Evolutionary conservation across 2,888 invertebrate species (phyloP), one percentile per base, ranked within the genome.

Genomic region (Cabera pusaria): DNA sequence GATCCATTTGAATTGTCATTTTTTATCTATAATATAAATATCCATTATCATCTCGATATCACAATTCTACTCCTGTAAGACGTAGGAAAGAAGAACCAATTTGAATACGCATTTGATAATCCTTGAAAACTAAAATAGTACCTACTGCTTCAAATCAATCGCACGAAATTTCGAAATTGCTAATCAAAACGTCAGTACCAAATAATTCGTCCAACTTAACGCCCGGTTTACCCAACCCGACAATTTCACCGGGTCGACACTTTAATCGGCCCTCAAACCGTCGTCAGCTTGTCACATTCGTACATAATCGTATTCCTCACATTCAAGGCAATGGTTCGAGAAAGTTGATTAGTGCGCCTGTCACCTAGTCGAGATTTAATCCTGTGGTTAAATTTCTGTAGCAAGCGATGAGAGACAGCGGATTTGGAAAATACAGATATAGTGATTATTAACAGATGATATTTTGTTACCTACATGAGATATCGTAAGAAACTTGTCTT

Each of bases 261-360:
- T 69, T 82, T 84, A 85, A 86, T 86, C 81, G 81, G 49, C 64
- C 62, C 64, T 80, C 72, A 79, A 79, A 61, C 82, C 74, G 74
- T 85, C 83, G 70, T 72, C 85, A 80, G 83, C 70, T 69, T 59
- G 70, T 72, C 85, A 80, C 83, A 71, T 69, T 59, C 63, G 67
- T 50, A 61, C 31, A 35, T 64, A 64, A 22, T 34, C 27, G 22
- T 36, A 42, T 28, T 25, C 21, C 28, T 21, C 33, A 22, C 38
- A 42, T 39, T 60, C 56, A 59, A 74, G 69, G 79, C 81, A 84
- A 83, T 83, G 80, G 77, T 52, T 69, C 63, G 84, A 68, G 79
- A 83, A 86, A 86, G 82, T 86, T 84, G 85, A 86, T 86, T 82
- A 75, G 76, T 83, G 72, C 68, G 56, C 53, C 78, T 83, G 85